A percentile compares a stretch with the other conserved stretches of the same genome.
These are phyloP conservation scores for Coregonus clupeaformis DNA, from an alignment of 2,113 vertebrate genomes.

Conservation along the genomic window DNA sequence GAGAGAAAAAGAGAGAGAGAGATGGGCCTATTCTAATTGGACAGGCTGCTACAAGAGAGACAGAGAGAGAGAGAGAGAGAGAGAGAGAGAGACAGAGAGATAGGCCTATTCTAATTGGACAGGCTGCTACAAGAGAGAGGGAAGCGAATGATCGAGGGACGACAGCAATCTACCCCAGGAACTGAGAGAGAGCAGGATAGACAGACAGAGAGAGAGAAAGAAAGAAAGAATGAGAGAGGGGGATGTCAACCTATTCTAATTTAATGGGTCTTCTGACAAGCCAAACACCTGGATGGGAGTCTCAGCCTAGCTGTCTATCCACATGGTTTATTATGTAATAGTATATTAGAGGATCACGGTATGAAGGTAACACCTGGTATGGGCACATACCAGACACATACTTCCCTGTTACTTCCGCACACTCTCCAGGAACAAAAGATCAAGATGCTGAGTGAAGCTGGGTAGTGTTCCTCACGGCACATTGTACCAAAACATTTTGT, in stretches of 20 bases:
- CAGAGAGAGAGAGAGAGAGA: not conserved
- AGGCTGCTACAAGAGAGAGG: not conserved
- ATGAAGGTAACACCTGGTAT: slow-evolving; percentile 24
- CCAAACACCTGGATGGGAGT: slow-evolving; percentile 4
- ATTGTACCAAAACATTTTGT: too few species aligned
- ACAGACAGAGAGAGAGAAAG: not conserved
- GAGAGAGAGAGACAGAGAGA: not conserved
- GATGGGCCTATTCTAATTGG: too few species aligned
- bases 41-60: too few species aligned
- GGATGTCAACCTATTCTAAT: not conserved
- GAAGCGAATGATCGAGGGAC: not conserved
- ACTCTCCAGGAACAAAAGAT: too few species aligned
- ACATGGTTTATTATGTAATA: not conserved
- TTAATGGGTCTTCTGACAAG: slow-evolving; percentile 16
- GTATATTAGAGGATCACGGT: not conserved
- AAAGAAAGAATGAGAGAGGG: too few species aligned
- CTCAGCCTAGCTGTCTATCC: not conserved
- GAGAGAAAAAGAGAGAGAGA: too few species aligned
- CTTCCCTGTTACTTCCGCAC: too few species aligned
- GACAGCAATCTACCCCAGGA: too few species aligned
- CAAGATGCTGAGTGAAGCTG: too few species aligned
- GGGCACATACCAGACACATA: not conserved
- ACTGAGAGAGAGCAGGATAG: not conserved
- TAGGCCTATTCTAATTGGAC: not conserved
- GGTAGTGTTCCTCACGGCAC: too few species aligned